Base-by-base conservation (phyloP, 2,797 vertebrate species). In the Rhinichthys osculus region DNA sequence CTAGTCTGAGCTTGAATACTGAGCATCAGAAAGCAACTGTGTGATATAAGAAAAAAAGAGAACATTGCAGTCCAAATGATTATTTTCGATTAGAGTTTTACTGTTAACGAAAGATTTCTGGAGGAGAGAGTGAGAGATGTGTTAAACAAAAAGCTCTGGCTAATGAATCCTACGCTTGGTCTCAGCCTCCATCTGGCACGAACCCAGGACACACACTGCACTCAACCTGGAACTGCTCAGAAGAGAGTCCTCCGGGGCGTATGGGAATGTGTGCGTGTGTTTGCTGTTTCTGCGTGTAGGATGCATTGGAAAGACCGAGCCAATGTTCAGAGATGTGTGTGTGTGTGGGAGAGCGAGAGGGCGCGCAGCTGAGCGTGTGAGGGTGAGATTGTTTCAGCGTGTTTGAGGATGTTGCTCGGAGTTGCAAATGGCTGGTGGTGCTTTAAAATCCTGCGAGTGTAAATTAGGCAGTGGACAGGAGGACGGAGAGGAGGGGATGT, bases 201-300 rank as follows among this genome's bases (percentile, higher is more conserved):
- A 85, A 66, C 87, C 67, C 67, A 88, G 82, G 54, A 84, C 87
- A 62, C 78, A 69, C 35, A 66, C 80, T 57, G 33, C 66, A 44
- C 69, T 82, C 85, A 81, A 83, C 54, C 87, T 84, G 84, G 54
- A 50, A 85, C 88, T 86, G 79, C 74, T 73, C 92, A 93, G 70
- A 92, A 92, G 92, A 90, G 90, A 91, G 83, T 89, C 85, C 82
- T 87, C 81, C 21, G 62, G 54, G 50, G 52, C 38, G 23, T 3
- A 59, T 74, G 81, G 19, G 81, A 82, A 81, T 83, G 74, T 57
- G 71, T 73, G 35, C 23, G 17, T 78, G 64, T 4, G 42, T 47
- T 79, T 72, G 81, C 81, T 74, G 84, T 77, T 47, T 64, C 54
- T 84, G 62, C 78, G 54, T 85, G 85, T 82, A 80, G 83, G 83